phyloP scores from a whole-genome alignment of 2,888 invertebrate species.

The Nebria brevicollis region DNA sequence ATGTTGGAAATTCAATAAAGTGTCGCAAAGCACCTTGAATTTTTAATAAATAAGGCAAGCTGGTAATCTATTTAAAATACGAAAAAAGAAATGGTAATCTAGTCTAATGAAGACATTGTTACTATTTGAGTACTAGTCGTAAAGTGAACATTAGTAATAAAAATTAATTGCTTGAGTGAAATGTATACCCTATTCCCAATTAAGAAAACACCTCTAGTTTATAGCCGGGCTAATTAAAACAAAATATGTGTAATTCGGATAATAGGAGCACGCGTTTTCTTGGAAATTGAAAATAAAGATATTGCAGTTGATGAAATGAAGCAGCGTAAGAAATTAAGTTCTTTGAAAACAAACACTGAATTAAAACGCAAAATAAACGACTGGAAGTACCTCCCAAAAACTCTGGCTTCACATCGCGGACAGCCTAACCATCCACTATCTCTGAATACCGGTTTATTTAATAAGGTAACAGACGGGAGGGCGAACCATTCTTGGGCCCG shows the following conservation, averaged over 20 bases:
- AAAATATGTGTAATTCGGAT: background rate
- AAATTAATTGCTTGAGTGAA: background rate
- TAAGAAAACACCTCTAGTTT: background rate
- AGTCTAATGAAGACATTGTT: background rate
- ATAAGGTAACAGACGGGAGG: slow-evolving; percentile 50
- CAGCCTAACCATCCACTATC: background rate
- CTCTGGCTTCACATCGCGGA: background rate
- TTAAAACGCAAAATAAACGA: too few relatives aligned
- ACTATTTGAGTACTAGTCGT: background rate
- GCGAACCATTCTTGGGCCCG: slow-evolving; percentile 61
- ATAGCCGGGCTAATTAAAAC: background rate
- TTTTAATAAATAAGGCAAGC: background rate
- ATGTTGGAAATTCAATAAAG: too few relatives aligned
- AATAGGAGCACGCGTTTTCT: background rate
- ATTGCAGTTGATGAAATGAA: background rate
- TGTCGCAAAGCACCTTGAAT: background rate
- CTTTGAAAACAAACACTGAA: background rate
- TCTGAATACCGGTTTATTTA: slow-evolving; percentile 46
- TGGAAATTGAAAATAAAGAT: background rate
- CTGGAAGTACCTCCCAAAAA: slow-evolving; percentile 24
- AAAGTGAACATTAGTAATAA: too few relatives aligned
- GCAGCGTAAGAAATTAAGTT: background rate
- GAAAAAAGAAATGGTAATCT: background rate
- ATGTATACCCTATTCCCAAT: background rate
- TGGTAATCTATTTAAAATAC: background rate